Percentiles rank a stretch among this genome's conserved stretches.
phyloP scores from a whole-genome alignment of 2,113 vertebrate species.

The Candoia aspera region DNA sequence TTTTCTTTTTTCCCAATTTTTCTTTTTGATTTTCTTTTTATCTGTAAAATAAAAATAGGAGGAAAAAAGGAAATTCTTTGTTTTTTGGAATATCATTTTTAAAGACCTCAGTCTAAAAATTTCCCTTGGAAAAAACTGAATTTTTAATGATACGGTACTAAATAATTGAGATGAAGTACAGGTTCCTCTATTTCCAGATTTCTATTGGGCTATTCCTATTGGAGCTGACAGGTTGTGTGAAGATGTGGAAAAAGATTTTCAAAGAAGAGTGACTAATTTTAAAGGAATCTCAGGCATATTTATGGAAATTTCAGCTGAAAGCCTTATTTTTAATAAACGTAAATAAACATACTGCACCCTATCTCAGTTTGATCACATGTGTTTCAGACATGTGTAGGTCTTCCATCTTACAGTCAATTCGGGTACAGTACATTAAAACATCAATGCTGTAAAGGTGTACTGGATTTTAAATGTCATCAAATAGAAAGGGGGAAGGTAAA shows the following conservation, averaged over 20 bases:
- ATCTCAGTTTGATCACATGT: too few species aligned
- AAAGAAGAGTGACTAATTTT: not conserved
- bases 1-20: too few species aligned
- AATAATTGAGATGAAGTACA: not conserved
- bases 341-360: too few species aligned
- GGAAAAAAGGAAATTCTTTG: too few species aligned
- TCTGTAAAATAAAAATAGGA: too few species aligned
- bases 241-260: not conserved
- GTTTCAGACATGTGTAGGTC: too few species aligned
- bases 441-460: not conserved
- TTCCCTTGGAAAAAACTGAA: constrained; percentile 42
- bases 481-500: not conserved
- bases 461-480: not conserved
- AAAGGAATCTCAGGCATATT: not conserved
- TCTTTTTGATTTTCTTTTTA: too few species aligned
- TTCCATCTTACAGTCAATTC: not conserved
- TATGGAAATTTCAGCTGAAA: not conserved
- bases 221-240: not conserved
- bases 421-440: not conserved
- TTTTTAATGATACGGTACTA: constrained; percentile 37
- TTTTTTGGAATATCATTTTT: constrained; percentile 21
- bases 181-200: constrained; percentile 36
- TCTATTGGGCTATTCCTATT: constrained; percentile 17
- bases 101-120: constrained; percentile 34
- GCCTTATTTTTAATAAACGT: too few species aligned